Base-by-base conservation (phyloP, 2,113 vertebrate genomes). In the Prinia subflava region DNA sequence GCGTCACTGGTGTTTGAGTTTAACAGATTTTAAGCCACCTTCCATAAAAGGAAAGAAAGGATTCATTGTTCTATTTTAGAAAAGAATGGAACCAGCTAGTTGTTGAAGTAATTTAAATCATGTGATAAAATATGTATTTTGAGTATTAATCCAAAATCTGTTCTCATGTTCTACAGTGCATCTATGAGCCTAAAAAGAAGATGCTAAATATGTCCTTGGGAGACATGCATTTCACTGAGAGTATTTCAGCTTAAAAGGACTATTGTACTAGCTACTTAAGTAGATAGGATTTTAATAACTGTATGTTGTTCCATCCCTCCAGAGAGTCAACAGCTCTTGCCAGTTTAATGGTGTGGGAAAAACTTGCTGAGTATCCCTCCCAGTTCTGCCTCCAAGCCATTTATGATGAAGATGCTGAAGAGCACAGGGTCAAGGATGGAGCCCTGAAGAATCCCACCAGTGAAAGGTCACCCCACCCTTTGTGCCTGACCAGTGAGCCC, bases 231-330 rank as follows among this genome's bases (percentile, higher is more conserved):
- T 75, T 67, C 75, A 42, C 23, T 65, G 17, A 25, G 19, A 52
- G 6, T 24, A 4, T 76, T 71, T 76, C 27, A 57, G 10, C 15
- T 83, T 47, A 27, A 52, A 80, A 62, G 20, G 20, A 10, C 19
- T 55, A 42, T 9, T 62, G 21, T 30, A 33, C 0, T 2, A 78
- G 7, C 10, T 44, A 24, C 19, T 49, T 35, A 49, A 47, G 13
- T 23, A 35, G n/a, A 25, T 64, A 14, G 0, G 3, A 28, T 81
- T 77, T 81, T 63, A 68, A 39, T 35, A 53, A 44, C 13, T 59
- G 3, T 41, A 30, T 35, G 18, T 13, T 41, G 19, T 24, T 20
- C 44, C 16, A 42, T 41, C 4, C 31, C 16, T 59, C 0, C 0
- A 25, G 30, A 7, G 44, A 31, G 25, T 17, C 52, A 57, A 35